Evolutionary conservation across 2,113 vertebrate species (phyloP).

Genomic region (Leptobrachium leishanense): DNA sequence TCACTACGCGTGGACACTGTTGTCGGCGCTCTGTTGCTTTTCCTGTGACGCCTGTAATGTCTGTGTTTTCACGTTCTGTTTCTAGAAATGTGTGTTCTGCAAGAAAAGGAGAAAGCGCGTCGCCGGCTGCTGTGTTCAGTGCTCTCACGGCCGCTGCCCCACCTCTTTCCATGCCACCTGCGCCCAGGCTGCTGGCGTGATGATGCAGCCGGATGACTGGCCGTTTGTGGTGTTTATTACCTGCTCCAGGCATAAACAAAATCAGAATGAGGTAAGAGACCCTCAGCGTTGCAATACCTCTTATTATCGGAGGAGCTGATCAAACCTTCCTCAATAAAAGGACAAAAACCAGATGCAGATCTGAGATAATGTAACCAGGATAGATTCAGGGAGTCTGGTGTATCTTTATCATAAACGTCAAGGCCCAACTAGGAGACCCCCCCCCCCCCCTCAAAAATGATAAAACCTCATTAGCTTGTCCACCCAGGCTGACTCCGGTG

Average conservation of each 20-base stretch:
- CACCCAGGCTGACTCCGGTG: too few relatives aligned
- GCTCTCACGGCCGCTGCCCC: slow-evolving; percentile 93
- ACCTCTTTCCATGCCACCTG: slow-evolving; percentile 96
- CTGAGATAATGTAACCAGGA: too few relatives aligned
- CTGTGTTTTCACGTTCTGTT: not conserved
- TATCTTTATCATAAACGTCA: too few relatives aligned
- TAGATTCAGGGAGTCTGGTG: too few relatives aligned
- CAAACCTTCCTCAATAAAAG: too few relatives aligned
- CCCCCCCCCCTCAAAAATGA: too few relatives aligned
- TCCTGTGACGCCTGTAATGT: not conserved
- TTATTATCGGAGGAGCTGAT: too few relatives aligned
- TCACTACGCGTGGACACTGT: not conserved
- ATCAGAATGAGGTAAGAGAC: slow-evolving; percentile 80
- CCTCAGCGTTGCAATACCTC: too few relatives aligned
- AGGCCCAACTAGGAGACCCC: too few relatives aligned
- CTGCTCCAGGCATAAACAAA: slow-evolving; percentile 89
- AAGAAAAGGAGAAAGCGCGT: slow-evolving; percentile 93
- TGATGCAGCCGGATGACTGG: slow-evolving; percentile 97
- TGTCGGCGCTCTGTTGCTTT: not conserved
- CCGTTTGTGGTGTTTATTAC: slow-evolving; percentile 96
- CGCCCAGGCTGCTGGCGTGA: slow-evolving; percentile 90
- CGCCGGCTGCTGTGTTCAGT: slow-evolving; percentile 92
- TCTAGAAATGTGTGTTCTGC: slow-evolving; percentile 96
- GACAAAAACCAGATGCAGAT: too few relatives aligned
- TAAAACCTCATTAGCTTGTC: too few relatives aligned